phyloP scores from a whole-genome alignment of 2,888 invertebrate species.

The Lithophane semibrunnea region DNA sequence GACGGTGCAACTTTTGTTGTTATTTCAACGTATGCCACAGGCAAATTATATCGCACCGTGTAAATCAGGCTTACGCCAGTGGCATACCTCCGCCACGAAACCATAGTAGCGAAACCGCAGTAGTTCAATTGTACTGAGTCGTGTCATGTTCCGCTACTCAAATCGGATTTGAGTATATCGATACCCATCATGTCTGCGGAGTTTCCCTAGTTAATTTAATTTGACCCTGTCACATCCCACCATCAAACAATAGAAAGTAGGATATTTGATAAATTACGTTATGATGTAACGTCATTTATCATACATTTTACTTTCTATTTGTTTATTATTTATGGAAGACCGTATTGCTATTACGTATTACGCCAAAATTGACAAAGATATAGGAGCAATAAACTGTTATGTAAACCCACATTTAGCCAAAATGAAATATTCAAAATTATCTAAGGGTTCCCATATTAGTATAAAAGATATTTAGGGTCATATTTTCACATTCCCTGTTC shows the following conservation, averaged over 20 bases:
- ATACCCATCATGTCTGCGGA: too few species aligned
- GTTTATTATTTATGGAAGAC: not conserved
- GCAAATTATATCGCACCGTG: too few species aligned
- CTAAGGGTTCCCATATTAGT: not conserved
- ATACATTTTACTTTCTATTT: constrained; percentile 20
- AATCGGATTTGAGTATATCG: too few species aligned
- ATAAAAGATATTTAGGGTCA: not conserved
- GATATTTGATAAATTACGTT: not conserved
- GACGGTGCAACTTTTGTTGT: too few species aligned
- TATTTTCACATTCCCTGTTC: not conserved
- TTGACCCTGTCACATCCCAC: too few species aligned
- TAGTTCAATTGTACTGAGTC: too few species aligned
- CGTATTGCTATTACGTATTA: not conserved
- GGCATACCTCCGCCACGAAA: too few species aligned
- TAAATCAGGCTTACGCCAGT: too few species aligned
- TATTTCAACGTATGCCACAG: too few species aligned
- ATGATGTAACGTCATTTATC: not conserved
- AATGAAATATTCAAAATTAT: not conserved
- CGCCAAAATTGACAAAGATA: not conserved
- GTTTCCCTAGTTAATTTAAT: too few species aligned
- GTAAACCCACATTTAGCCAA: not conserved
- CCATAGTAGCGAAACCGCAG: too few species aligned
- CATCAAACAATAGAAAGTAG: not conserved
- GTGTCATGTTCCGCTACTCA: too few species aligned
- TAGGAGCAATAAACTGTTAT: not conserved